Percentiles rank a stretch among this genome's conserved stretches.
Evolutionary conservation across 2,888 invertebrate genomes (phyloP).

Genomic region (Dryadula phaetusa): DNA sequence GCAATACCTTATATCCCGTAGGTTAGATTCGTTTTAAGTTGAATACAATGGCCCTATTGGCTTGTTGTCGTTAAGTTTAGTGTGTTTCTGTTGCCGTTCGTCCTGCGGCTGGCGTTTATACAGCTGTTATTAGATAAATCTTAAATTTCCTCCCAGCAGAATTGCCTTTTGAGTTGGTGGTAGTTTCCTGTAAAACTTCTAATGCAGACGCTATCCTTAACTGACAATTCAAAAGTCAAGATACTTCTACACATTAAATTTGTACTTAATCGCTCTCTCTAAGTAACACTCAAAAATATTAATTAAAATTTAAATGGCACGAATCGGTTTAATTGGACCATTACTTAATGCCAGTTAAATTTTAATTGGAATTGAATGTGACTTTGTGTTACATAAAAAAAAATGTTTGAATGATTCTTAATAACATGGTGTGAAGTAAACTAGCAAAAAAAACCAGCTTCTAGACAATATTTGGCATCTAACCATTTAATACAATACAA

Average conservation of each 20-base stretch:
- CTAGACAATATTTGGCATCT: no score
- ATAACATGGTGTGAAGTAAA: no score
- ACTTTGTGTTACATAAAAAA: background rate
- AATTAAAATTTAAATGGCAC: background rate
- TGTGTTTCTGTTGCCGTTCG: conserved; percentile 49
- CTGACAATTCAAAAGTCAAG: no score
- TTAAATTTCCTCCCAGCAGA: no score
- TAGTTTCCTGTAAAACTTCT: no score
- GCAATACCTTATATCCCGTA: conserved; percentile 60
- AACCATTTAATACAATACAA: no score
- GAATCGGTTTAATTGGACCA: background rate
- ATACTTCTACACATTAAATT: no score
- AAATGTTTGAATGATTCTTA: no score
- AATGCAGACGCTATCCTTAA: no score
- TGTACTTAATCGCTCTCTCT: conserved; percentile 18
- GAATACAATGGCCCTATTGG: conserved; percentile 61
- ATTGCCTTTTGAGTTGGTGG: no score
- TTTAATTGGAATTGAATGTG: background rate
- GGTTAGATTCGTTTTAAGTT: conserved; percentile 49
- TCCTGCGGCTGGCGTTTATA: conserved; percentile 44
- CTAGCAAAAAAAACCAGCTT: no score
- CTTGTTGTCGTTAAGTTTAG: conserved; percentile 68
- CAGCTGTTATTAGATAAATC: no score
- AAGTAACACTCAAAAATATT: background rate
- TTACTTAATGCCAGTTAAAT: background rate